Evolutionary conservation across 35 echinoderm and acorn worm species (phyloP), one percentile per base, ranked within the genome.

Genomic region (Ophioderma brevispina): DNA sequence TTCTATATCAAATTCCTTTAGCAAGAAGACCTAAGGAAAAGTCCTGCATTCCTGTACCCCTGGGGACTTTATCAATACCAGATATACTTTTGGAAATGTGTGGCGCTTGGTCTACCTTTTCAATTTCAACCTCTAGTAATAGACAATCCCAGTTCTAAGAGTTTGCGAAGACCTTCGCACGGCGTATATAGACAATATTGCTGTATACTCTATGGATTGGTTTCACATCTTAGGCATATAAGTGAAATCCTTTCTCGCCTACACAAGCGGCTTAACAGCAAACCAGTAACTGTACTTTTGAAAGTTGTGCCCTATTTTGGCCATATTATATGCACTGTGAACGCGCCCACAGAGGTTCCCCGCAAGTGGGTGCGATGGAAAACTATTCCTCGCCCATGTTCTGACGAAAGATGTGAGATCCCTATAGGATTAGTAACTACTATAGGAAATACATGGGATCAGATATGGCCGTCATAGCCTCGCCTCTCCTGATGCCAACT

Each of bases 51-150:
- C 92, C 41, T 63, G 82, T 55, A 91, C 78, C 35, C 80, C 2
- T 35, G 78, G 15, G 90, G 94, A 2, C 87, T 89, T 11, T 96
- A 40, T 86, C 86, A 86, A 42, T 96, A 92, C 41, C 40, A 39
- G 79, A 88, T 5, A 32, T 92, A 1, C 94, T 89, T 1, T 94
- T 94, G 78, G 92, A 86, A 0, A 88, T 89, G 86, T 52, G 78
- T 25, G 85, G 85, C 32, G 32, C 37, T n/a, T 23, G 32, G 30
- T 13, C 37, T 52, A 10, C 87, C n/a, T n/a, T n/a, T n/a, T n/a
- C n/a, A n/a, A 75, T 2, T 75, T 90, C 37, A 46, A 90, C 31
- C 6, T 79, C 0, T 1, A 70, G 32, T n/a, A n/a, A n/a, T 32
- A 38, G n/a, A 84, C 6, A 18, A 86, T 31, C 3, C 55, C 1